phyloP scores from a whole-genome alignment of 2,888 invertebrate species.

The Lepidocyrtinus sp. region DNA sequence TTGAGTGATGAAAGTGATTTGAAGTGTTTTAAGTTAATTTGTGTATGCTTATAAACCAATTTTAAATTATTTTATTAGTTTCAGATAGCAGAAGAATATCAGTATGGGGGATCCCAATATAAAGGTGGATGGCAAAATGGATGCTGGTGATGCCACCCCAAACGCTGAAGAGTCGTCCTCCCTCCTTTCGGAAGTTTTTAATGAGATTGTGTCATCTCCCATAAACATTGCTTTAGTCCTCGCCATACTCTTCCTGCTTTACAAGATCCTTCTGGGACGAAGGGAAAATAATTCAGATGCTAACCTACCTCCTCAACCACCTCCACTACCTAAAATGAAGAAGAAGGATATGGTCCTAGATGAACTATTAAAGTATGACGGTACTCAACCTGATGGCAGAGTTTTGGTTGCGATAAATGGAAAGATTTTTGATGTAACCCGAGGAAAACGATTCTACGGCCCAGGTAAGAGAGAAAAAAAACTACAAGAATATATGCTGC shows the following conservation, averaged over 20 bases:
- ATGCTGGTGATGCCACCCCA: background rate
- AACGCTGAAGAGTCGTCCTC: conserved; percentile 15
- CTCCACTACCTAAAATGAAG: conserved; percentile 85
- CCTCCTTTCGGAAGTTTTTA: conserved; percentile 34
- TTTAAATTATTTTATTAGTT: too few relatives aligned
- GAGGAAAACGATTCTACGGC: conserved; percentile 92
- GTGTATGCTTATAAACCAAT: too few relatives aligned
- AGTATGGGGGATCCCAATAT: too few relatives aligned
- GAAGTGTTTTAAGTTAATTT: too few relatives aligned
- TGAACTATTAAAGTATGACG: conserved; percentile 90
- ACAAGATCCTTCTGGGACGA: conserved; percentile 79
- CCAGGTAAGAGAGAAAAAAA: conserved; percentile 80
- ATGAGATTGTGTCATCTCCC: conserved; percentile 76
- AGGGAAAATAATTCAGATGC: conserved; percentile 71
- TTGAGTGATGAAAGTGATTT: too few relatives aligned
- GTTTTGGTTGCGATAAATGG: conserved; percentile 95
- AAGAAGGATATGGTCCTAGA: conserved; percentile 89
- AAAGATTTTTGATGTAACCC: conserved; percentile 94
- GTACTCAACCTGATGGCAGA: conserved; percentile 87
- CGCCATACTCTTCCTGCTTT: conserved; percentile 81
- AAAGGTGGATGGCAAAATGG: too few relatives aligned
- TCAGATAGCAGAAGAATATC: too few relatives aligned
- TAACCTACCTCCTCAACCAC: conserved; percentile 72
- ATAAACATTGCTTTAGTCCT: conserved; percentile 80
- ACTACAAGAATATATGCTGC: background rate